phyloP scores from a whole-genome alignment of 2,888 invertebrate species.

The Prenolepis imparis region DNA sequence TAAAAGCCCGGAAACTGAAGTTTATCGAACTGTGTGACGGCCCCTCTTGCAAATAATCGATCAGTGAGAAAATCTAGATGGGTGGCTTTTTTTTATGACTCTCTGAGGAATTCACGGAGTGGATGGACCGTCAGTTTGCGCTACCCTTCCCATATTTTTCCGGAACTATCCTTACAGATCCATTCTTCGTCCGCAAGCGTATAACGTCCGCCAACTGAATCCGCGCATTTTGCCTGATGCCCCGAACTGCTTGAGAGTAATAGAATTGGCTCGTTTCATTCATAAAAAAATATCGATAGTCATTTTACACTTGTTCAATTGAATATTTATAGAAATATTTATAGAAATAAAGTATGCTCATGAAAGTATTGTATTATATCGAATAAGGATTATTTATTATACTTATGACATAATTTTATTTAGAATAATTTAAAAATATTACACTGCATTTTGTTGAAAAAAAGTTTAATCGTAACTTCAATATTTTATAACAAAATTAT shows the following conservation, averaged over 20 bases:
- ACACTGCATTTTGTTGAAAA: background rate
- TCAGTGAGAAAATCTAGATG: slow-evolving; percentile 70
- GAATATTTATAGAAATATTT: slow-evolving; percentile 21
- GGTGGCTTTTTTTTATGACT: slow-evolving; percentile 71
- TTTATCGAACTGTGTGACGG: slow-evolving; percentile 35
- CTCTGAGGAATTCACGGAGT: slow-evolving; percentile 63
- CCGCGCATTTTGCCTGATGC: slow-evolving; percentile 27
- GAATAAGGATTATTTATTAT: background rate
- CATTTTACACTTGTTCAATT: background rate
- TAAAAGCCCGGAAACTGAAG: slow-evolving; percentile 44
- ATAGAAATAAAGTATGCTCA: background rate
- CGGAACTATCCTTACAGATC: slow-evolving; percentile 58
- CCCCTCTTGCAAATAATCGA: slow-evolving; percentile 63
- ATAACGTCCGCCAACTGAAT: slow-evolving; percentile 59
- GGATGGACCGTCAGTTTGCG: slow-evolving; percentile 62
- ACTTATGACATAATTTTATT: background rate
- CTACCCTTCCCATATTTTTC: slow-evolving; percentile 63
- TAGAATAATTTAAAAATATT: slow-evolving; percentile 10
- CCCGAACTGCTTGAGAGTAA: slow-evolving; percentile 5
- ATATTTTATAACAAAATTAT: background rate
- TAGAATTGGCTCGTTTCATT: slow-evolving; percentile 44
- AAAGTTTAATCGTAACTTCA: background rate
- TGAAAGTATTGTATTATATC: background rate
- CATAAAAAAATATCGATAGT: slow-evolving; percentile 1
- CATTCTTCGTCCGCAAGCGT: slow-evolving; percentile 66